A percentile compares a stretch with the other conserved stretches of the same genome.
Conservation (phyloP, 1,140 invertebrate species). For the Episyrphus balteatus region DNA sequence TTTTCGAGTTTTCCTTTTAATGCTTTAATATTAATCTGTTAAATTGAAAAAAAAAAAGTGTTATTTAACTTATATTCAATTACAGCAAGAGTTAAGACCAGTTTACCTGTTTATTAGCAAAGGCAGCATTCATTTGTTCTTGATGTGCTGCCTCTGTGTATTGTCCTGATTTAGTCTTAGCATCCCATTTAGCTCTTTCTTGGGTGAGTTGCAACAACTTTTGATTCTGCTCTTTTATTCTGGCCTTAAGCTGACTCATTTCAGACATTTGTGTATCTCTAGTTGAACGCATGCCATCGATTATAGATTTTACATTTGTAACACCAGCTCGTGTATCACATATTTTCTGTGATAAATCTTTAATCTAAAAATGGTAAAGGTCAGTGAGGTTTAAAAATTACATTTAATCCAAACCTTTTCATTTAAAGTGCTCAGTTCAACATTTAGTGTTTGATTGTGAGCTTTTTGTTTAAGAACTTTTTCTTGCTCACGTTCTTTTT, state of each 20-base stretch:
- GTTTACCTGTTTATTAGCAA: conserved; percentile 34
- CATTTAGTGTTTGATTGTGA: conserved; percentile 69
- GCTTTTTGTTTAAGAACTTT: conserved; percentile 81
- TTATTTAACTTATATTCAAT: background rate
- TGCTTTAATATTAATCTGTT: conserved; percentile 76
- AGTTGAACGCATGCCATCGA: conserved; percentile 89
- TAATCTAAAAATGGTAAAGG: conserved; percentile 37
- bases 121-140: conserved; percentile 29
- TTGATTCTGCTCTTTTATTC: conserved; percentile 74
- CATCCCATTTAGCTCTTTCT: conserved; percentile 71
- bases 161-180: conserved; percentile 43
- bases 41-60: conserved; percentile 5
- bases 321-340: conserved; percentile 80
- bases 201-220: conserved; percentile 67
- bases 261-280: conserved; percentile 82
- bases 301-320: conserved; percentile 84
- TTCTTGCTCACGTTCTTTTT: conserved; percentile 79
- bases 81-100: too few relatives aligned
- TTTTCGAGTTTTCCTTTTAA: conserved; percentile 64
- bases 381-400: background rate
- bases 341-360: conserved; percentile 78
- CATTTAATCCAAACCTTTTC: conserved; percentile 46
- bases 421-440: conserved; percentile 44
- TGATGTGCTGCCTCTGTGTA: conserved; percentile 18
- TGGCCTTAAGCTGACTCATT: conserved; percentile 76